phyloP scores from a whole-genome alignment of 2,797 vertebrate genomes.

The Phrynocephalus vlangalii region DNA sequence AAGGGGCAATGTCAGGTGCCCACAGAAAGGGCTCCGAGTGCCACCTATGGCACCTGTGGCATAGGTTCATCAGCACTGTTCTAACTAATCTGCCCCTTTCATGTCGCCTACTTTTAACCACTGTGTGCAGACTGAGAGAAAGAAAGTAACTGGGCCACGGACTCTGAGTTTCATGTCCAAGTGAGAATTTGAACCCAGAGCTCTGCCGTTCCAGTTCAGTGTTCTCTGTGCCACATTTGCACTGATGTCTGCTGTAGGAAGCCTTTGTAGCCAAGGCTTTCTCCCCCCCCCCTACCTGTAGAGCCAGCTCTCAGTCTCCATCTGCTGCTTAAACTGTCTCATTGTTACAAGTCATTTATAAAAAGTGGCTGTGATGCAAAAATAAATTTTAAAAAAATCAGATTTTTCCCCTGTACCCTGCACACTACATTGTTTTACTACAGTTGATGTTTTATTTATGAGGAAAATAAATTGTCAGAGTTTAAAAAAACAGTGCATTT shows the following conservation, averaged over 20 bases:
- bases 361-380: constrained; percentile 79
- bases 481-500: constrained; percentile 85
- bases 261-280: constrained; percentile 15
- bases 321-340: constrained; percentile 80
- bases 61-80: too few relatives aligned
- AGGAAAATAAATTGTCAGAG: constrained; percentile 87
- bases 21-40: too few relatives aligned
- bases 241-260: constrained; percentile 18
- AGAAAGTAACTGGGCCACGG: background rate
- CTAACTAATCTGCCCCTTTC: too few relatives aligned
- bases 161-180: background rate
- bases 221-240: background rate
- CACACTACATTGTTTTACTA: constrained; percentile 80
- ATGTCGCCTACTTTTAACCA: too few relatives aligned
- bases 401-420: constrained; percentile 82
- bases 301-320: constrained; percentile 75
- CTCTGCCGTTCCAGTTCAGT: background rate
- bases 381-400: constrained; percentile 47
- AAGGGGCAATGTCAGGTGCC: too few relatives aligned
- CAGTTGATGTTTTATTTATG: constrained; percentile 86
- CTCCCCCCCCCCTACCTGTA: constrained; percentile 58
- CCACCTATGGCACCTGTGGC: too few relatives aligned
- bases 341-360: constrained; percentile 79
- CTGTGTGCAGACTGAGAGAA: background rate
- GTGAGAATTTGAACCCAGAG: background rate